Percentiles rank a stretch among this genome's conserved stretches.
These are phyloP conservation scores for Strigamia maritima DNA, from an alignment of 2,888 invertebrate genomes.

Conservation along the genomic window DNA sequence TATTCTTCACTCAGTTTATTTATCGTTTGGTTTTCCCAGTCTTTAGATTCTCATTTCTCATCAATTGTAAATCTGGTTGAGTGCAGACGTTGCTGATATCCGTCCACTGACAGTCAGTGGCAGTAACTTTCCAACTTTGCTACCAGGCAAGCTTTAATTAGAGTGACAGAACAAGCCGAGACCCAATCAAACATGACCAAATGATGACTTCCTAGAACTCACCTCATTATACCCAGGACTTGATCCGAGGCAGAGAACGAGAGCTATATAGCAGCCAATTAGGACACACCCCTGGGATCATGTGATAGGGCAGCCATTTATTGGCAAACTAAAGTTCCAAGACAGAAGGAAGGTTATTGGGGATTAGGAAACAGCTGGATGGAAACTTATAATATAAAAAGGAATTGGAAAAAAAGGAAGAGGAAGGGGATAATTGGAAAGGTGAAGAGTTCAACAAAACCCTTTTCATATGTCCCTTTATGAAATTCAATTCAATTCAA, in stretches of 20 bases:
- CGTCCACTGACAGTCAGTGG: no score
- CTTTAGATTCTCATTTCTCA: no score
- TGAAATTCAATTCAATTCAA: neutral
- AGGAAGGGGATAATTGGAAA: constrained; percentile 2
- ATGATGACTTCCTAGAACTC: constrained; percentile 7
- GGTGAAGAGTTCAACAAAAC: neutral
- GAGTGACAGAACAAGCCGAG: constrained; percentile 14
- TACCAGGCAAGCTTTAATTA: neutral
- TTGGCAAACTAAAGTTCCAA: constrained; percentile 8
- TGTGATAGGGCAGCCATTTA: constrained; percentile 19
- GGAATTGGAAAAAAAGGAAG: neutral
- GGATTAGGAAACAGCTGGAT: constrained; percentile 19
- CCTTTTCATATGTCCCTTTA: neutral
- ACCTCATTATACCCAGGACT: constrained; percentile 4
- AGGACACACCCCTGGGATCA: constrained; percentile 23
- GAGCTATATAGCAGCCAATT: constrained; percentile 12
- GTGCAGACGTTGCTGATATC: no score
- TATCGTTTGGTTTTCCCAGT: no score
- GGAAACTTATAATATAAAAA: constrained; percentile 5
- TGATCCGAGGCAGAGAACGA: neutral
- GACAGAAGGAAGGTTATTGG: constrained; percentile 14
- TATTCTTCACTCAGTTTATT: no score
- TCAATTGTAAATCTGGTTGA: no score
- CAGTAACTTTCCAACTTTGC: neutral
- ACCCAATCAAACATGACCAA: constrained; percentile 14